Evolutionary conservation across 2,888 invertebrate species (phyloP).

Genomic region (Osmoderma eremita): DNA sequence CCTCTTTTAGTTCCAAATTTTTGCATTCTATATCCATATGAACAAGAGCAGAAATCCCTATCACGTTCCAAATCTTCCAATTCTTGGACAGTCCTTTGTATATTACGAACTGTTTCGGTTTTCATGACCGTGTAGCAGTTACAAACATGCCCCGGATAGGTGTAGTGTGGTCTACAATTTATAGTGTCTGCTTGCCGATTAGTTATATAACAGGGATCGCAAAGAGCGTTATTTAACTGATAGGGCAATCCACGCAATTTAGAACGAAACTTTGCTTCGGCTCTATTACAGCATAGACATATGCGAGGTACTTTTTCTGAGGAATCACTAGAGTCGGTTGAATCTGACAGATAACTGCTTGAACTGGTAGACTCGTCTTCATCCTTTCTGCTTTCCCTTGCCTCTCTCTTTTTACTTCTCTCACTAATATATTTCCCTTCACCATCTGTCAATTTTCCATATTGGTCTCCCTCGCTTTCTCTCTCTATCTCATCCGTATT

Average conservation of each 20-base stretch:
- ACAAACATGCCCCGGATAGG: slow-evolving; percentile 48
- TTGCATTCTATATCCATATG: slow-evolving; percentile 5
- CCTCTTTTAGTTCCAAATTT: slow-evolving; percentile 13
- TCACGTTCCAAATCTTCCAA: slow-evolving; percentile 57
- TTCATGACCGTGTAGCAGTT: slow-evolving; percentile 43
- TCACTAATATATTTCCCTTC: background rate
- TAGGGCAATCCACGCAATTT: slow-evolving; percentile 16
- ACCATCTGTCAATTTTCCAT: background rate
- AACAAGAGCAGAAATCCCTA: slow-evolving; percentile 52
- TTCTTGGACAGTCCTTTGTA: slow-evolving; percentile 57
- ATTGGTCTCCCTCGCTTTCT: background rate
- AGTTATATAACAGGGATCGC: slow-evolving; percentile 47
- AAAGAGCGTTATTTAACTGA: slow-evolving; percentile 41
- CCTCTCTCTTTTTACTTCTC: background rate
- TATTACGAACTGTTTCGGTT: slow-evolving; percentile 43
- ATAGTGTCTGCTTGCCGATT: slow-evolving; percentile 40
- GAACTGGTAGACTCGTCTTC: slow-evolving; percentile 1
- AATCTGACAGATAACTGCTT: slow-evolving; percentile 12
- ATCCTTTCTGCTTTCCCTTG: background rate
- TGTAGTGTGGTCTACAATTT: slow-evolving; percentile 40
- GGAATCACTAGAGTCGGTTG: slow-evolving; percentile 13
- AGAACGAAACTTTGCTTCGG: slow-evolving; percentile 27
- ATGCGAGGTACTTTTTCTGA: slow-evolving; percentile 24
- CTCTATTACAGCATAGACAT: slow-evolving; percentile 40
- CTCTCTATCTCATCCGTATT: background rate